Conservation (phyloP, 2,113 vertebrate species). For the Trematomus loennbergii region DNA sequence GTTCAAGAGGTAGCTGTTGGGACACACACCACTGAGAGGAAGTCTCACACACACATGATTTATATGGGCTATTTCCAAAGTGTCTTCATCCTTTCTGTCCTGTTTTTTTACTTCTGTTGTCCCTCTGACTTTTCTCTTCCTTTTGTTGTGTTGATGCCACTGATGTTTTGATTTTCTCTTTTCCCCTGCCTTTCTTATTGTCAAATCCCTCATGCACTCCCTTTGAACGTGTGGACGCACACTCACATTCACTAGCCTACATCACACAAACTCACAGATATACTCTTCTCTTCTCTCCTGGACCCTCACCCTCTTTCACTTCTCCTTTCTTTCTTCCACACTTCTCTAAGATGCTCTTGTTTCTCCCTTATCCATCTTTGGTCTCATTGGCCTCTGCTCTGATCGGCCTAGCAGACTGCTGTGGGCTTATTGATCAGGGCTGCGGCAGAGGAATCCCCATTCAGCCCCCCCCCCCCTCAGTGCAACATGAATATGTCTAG, state of each 20-base stretch:
- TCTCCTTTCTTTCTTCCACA: constrained; percentile 23
- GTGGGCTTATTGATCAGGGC: constrained; percentile 45
- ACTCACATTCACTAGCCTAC: constrained; percentile 26
- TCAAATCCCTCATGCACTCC: constrained; percentile 55
- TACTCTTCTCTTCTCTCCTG: constrained; percentile 9
- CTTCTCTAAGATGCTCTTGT: constrained; percentile 12
- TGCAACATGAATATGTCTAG: constrained; percentile 15
- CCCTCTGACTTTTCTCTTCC: constrained; percentile 39
- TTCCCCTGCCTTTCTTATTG: constrained; percentile 51
- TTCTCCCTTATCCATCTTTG: constrained; percentile 13
- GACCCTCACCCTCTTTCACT: no score
- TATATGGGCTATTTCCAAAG: constrained; percentile 40
- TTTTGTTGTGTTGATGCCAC: constrained; percentile 64
- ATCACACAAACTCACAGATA: constrained; percentile 30
- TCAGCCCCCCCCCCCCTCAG: neutral
- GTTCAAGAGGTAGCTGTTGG: constrained; percentile 18
- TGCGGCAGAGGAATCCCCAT: constrained; percentile 40
- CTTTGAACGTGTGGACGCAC: constrained; percentile 50
- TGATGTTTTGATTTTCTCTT: constrained; percentile 55
- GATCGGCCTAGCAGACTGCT: constrained; percentile 19
- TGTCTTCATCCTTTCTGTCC: constrained; percentile 36
- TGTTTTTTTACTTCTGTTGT: constrained; percentile 30
- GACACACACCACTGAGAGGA: constrained; percentile 15
- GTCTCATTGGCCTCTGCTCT: constrained; percentile 19
- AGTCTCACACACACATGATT: constrained; percentile 6